Conservation (phyloP, 2,888 invertebrate species). For the Trissolcus brochymenae region DNA sequence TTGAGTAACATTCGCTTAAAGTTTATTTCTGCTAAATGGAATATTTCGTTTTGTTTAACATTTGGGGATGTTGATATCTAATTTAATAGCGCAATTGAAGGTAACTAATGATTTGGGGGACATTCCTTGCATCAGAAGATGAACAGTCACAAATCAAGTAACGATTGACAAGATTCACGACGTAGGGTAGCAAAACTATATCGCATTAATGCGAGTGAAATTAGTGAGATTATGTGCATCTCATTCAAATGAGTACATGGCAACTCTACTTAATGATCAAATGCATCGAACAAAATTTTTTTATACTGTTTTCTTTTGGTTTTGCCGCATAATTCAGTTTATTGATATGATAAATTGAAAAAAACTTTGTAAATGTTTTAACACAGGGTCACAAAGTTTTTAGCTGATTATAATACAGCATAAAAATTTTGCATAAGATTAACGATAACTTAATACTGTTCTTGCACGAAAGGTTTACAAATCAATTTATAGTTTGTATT, state of each 20-base stretch:
- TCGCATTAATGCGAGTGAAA: slow-evolving; percentile 44
- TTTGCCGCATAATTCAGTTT: too few species aligned
- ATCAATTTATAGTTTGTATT: slow-evolving; percentile 31
- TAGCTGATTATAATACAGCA: too few species aligned
- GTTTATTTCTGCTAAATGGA: too few species aligned
- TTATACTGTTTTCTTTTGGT: too few species aligned
- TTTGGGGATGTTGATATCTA: neutral
- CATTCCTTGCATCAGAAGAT: slow-evolving; percentile 36
- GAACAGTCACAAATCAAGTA: slow-evolving; percentile 49
- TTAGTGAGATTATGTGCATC: slow-evolving; percentile 43
- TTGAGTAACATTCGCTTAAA: too few species aligned
- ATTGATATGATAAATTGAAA: too few species aligned
- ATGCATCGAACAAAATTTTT: slow-evolving; percentile 1
- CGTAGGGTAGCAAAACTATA: slow-evolving; percentile 47
- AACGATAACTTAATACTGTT: too few species aligned
- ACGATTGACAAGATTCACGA: slow-evolving; percentile 53
- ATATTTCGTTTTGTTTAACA: too few species aligned
- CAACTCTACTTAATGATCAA: slow-evolving; percentile 24
- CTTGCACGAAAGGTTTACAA: too few species aligned
- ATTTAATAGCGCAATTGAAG: slow-evolving; percentile 4
- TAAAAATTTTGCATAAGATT: too few species aligned
- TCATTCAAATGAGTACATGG: slow-evolving; percentile 13
- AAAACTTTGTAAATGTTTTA: neutral
- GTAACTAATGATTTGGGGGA: slow-evolving; percentile 12
- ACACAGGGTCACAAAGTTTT: too few species aligned